phyloP scores from a whole-genome alignment of 1,140 invertebrate species.

The Odontomachus brunneus region DNA sequence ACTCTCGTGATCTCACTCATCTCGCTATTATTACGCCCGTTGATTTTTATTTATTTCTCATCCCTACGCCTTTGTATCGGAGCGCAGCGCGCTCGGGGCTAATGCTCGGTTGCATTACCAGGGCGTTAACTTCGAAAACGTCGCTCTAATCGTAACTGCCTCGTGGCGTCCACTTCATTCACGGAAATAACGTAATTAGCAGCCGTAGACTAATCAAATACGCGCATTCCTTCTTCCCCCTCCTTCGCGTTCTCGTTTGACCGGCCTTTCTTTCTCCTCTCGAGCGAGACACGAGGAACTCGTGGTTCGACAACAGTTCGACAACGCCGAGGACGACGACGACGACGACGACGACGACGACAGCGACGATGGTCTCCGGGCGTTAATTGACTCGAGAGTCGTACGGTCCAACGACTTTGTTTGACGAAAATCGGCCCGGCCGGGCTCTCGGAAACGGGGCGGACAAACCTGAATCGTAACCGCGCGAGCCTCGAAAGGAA shows the following conservation, averaged over 20 bases:
- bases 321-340: neutral
- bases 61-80: neutral
- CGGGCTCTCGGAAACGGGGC: conserved; percentile 64
- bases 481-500: conserved; percentile 63
- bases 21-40: conserved; percentile 44
- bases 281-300: conserved; percentile 5
- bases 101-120: neutral
- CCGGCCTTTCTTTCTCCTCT: conserved; percentile 37
- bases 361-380: conserved; percentile 41
- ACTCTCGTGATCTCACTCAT: conserved; percentile 33
- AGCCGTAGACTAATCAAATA: conserved; percentile 46
- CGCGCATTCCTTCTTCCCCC: neutral
- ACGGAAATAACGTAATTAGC: conserved; percentile 61
- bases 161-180: conserved; percentile 18
- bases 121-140: conserved; percentile 1
- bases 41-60: conserved; percentile 18
- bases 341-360: neutral
- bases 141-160: conserved; percentile 53
- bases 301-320: conserved; percentile 37
- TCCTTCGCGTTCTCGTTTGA: conserved; percentile 25
- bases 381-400: conserved; percentile 74
- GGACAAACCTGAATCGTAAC: conserved; percentile 74
- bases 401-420: conserved; percentile 71
- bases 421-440: conserved; percentile 75
- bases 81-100: neutral